These are phyloP conservation scores for Rhinolophus sinicus DNA, from an alignment of 2,113 vertebrate species.

Conservation along the genomic window DNA sequence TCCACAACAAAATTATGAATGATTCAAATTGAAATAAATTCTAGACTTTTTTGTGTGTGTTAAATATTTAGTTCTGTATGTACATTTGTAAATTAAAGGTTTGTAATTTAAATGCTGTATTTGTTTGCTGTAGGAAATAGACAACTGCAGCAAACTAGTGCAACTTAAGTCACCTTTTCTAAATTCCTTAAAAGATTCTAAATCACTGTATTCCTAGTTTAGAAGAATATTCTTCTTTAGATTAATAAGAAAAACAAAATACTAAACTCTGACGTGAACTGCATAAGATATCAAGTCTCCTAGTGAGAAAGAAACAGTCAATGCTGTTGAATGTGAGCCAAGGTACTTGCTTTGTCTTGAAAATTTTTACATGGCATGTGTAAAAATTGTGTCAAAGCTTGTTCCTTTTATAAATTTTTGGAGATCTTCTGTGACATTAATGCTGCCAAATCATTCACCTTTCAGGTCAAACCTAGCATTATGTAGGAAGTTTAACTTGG, in stretches of 20 bases:
- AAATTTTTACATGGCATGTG: neutral
- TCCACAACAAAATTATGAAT: conserved; percentile 11
- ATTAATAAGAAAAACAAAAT: conserved; percentile 19
- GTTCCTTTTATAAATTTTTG: neutral
- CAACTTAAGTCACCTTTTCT: conserved; percentile 20
- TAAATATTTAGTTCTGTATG: neutral
- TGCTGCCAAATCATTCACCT: neutral
- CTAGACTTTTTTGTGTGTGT: neutral
- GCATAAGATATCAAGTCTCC: neutral
- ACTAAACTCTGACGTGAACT: conserved; percentile 5
- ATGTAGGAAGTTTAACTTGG: neutral
- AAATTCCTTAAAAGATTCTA: conserved; percentile 35
- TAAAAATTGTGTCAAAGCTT: neutral
- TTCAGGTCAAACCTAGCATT: neutral
- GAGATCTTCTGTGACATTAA: neutral
- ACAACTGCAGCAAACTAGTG: neutral
- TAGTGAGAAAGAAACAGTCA: conserved; percentile 20
- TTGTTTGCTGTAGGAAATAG: conserved; percentile 39
- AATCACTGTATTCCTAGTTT: conserved; percentile 19
- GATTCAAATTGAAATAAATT: conserved; percentile 50
- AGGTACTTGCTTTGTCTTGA: neutral
- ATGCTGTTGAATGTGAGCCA: neutral
- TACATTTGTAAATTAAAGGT: conserved; percentile 32
- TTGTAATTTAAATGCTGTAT: neutral
- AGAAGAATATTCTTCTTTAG: conserved; percentile 42